phyloP scores from a whole-genome alignment of 2,888 invertebrate species.

The Dolichopus griseipennis region DNA sequence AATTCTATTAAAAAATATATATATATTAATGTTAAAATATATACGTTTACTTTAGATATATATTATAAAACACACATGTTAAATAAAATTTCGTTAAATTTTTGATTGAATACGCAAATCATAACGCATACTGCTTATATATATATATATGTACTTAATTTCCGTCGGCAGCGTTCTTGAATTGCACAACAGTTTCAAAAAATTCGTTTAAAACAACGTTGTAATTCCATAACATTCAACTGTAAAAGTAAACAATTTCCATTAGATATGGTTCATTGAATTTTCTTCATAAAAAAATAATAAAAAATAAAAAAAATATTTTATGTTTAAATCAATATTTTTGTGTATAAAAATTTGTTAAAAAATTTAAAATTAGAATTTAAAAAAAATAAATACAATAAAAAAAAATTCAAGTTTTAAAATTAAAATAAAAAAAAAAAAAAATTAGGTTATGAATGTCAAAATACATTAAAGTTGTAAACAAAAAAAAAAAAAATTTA shows the following conservation, averaged over 20 bases:
- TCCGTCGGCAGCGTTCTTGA: background rate
- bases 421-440: background rate
- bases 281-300: background rate
- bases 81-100: too few relatives aligned
- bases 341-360: background rate
- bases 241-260: background rate
- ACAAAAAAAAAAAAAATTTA: background rate
- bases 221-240: too few relatives aligned
- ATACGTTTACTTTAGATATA: too few relatives aligned
- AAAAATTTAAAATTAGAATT: background rate
- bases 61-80: too few relatives aligned
- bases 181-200: background rate
- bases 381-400: too few relatives aligned
- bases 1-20: too few relatives aligned
- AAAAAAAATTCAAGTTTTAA: background rate
- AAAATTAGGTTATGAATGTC: slow-evolving; percentile 2
- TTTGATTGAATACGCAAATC: too few relatives aligned
- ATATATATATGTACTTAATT: background rate
- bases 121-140: too few relatives aligned
- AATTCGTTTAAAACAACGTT: background rate
- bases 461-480: background rate
- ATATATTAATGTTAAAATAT: too few relatives aligned
- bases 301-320: background rate
- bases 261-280: slow-evolving; percentile 2
- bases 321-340: background rate